These are phyloP conservation scores for Bombylius major DNA, from an alignment of 2,888 invertebrate species.

Conservation along the genomic window DNA sequence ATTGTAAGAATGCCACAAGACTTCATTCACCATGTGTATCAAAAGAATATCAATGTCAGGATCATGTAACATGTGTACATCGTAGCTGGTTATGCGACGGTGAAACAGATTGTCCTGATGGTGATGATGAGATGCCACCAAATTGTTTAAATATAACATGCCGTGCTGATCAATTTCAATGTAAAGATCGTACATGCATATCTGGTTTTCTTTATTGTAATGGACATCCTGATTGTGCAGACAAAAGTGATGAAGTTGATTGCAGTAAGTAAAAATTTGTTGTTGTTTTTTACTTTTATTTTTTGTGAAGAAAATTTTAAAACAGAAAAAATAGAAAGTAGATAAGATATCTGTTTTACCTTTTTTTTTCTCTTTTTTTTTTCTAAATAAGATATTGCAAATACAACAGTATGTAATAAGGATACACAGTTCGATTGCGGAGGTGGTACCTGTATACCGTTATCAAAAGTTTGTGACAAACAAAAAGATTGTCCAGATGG, in stretches of 20 bases:
- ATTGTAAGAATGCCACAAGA: conserved; percentile 19
- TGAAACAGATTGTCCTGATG: conserved; percentile 69
- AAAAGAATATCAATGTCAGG: conserved; percentile 67
- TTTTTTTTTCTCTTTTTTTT: not conserved
- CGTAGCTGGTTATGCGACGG: conserved; percentile 76
- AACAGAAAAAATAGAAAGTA: too few species aligned
- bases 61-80: conserved; percentile 68
- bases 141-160: conserved; percentile 62
- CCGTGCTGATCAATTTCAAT: conserved; percentile 76
- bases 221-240: conserved; percentile 66
- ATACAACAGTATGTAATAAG: conserved; percentile 50
- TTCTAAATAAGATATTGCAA: conserved; percentile 12
- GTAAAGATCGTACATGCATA: conserved; percentile 67
- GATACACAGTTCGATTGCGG: conserved; percentile 76
- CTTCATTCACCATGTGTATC: conserved; percentile 51
- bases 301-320: not conserved
- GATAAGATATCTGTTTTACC: not conserved
- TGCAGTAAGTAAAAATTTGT: conserved; percentile 48
- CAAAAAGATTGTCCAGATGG: conserved; percentile 77
- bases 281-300: not conserved
- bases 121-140: conserved; percentile 59
- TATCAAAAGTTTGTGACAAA: conserved; percentile 70
- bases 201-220: conserved; percentile 72
- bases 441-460: conserved; percentile 67
- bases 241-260: conserved; percentile 74